Evolutionary conservation across 2,888 invertebrate genomes (phyloP).

Genomic region (Hirtodrosophila duncani): DNA sequence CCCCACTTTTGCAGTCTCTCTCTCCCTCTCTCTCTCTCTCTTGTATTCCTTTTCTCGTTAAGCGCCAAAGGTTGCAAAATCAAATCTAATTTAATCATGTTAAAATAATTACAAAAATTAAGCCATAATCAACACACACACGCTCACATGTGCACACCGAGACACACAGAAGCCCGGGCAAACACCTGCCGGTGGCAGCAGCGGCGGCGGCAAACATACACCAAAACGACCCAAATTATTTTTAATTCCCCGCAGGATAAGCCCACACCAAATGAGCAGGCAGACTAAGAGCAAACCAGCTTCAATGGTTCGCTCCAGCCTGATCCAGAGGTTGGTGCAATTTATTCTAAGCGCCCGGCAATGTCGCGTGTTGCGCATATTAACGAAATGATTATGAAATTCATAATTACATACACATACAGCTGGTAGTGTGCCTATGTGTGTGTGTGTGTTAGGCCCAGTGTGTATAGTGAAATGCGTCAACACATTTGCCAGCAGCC

Average conservation of each 20-base stretch:
- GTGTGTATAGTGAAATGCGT: slow-evolving; percentile 69
- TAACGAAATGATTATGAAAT: slow-evolving; percentile 73
- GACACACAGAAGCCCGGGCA: slow-evolving; percentile 11
- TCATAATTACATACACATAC: slow-evolving; percentile 60
- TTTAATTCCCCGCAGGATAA: slow-evolving; percentile 69
- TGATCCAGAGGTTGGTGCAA: slow-evolving; percentile 38
- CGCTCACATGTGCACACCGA: slow-evolving; percentile 9
- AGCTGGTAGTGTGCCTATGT: slow-evolving; percentile 17
- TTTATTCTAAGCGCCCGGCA: slow-evolving; percentile 52
- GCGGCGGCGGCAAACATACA: slow-evolving; percentile 17
- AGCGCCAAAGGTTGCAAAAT: slow-evolving; percentile 53
- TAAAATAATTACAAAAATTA: slow-evolving; percentile 72
- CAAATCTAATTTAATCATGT: slow-evolving; percentile 71
- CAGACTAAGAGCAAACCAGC: slow-evolving; percentile 6
- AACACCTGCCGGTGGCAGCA: slow-evolving; percentile 48
- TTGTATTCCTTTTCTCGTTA: too few species aligned
- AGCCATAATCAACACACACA: slow-evolving; percentile 62
- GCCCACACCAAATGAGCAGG: slow-evolving; percentile 45
- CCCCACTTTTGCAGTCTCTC: too few species aligned
- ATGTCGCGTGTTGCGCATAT: slow-evolving; percentile 67
- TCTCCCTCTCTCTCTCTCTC: too few species aligned
- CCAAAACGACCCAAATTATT: slow-evolving; percentile 69
- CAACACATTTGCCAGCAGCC: slow-evolving; percentile 60
- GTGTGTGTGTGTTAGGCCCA: slow-evolving; percentile 42
- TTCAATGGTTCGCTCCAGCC: slow-evolving; percentile 6